Conservation (phyloP, 1,140 invertebrate species). For the Octopus bimaculoides region DNA sequence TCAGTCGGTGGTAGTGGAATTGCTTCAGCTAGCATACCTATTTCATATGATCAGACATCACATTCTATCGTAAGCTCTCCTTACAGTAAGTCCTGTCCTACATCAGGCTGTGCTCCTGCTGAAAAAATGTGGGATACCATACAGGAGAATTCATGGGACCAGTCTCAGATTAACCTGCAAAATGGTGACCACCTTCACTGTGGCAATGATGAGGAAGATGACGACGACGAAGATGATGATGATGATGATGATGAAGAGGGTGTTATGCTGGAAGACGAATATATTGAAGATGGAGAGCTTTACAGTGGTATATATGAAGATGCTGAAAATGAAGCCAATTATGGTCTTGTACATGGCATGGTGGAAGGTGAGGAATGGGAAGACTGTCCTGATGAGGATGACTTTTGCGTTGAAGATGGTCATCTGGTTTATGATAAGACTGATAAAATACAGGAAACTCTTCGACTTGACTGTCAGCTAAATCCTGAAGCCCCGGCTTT, state of each 20-base stretch:
- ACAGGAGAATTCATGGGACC: neutral
- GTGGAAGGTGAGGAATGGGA: constrained; percentile 41
- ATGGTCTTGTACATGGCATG: constrained; percentile 20
- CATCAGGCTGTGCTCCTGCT: neutral
- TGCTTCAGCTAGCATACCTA: neutral
- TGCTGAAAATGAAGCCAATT: neutral
- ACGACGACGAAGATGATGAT: constrained; percentile 16
- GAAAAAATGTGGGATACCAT: constrained; percentile 1
- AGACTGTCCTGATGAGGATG: constrained; percentile 31
- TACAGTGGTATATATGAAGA: constrained; percentile 20
- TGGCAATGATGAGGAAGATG: constrained; percentile 13
- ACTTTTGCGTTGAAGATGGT: neutral
- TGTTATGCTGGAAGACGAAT: constrained; percentile 16
- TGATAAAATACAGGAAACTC: neutral
- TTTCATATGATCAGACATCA: neutral
- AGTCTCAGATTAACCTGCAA: constrained; percentile 21
- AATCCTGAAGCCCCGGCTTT: constrained; percentile 44
- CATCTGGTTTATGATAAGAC: neutral
- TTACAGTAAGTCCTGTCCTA: constrained; percentile 4
- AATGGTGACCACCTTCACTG: constrained; percentile 16
- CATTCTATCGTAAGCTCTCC: neutral
- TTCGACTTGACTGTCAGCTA: constrained; percentile 31
- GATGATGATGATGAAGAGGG: constrained; percentile 21
- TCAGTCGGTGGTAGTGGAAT: neutral
- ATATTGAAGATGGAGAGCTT: constrained; percentile 26